phyloP scores from a whole-genome alignment of 2,888 invertebrate species.

The Ypsolopha scabrella region DNA sequence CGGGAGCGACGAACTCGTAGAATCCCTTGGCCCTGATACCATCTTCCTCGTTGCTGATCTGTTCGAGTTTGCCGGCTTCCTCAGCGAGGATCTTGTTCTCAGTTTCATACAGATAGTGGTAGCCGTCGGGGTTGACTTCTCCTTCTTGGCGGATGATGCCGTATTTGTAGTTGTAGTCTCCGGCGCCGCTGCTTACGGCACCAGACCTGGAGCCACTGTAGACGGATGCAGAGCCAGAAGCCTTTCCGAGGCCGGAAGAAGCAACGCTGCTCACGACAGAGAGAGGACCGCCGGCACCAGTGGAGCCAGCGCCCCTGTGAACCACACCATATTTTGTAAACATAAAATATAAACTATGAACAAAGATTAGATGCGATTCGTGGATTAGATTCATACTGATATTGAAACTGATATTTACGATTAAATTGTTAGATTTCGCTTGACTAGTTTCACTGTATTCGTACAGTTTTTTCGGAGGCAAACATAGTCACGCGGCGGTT shows the following conservation, averaged over 20 bases:
- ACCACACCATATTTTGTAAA: neutral
- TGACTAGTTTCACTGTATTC: no score
- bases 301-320: slow-evolving; percentile 4
- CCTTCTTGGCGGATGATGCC: slow-evolving; percentile 55
- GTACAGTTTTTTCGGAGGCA: no score
- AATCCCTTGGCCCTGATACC: slow-evolving; percentile 50
- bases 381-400: no score
- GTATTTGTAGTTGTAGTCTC: slow-evolving; percentile 45
- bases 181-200: slow-evolving; percentile 4
- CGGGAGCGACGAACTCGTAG: slow-evolving; percentile 52
- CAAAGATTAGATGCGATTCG: no score
- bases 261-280: slow-evolving; percentile 5
- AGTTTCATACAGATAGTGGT: slow-evolving; percentile 62
- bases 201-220: neutral
- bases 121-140: slow-evolving; percentile 42
- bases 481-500: no score
- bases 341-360: no score
- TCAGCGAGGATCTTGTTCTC: slow-evolving; percentile 61
- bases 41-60: slow-evolving; percentile 33
- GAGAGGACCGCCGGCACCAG: slow-evolving; percentile 5
- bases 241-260: slow-evolving; percentile 9
- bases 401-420: no score
- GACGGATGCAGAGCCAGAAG: slow-evolving; percentile 2
- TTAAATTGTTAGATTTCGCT: no score
- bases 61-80: slow-evolving; percentile 48